Evolutionary conservation across 2,888 invertebrate genomes (phyloP).

Genomic region (Cynaeus angustus): DNA sequence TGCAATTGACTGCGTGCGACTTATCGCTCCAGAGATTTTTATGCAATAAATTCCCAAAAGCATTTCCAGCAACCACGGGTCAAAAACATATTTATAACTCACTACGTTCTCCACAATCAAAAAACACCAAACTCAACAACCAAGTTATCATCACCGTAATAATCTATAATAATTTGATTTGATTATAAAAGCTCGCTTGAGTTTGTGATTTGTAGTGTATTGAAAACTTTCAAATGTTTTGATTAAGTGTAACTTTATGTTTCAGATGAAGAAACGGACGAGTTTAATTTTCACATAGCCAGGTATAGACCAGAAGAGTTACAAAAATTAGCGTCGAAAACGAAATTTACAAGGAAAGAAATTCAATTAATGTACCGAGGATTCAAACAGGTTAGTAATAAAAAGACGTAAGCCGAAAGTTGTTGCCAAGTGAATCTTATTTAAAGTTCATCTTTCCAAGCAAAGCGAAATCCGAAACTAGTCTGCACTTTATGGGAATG

Average conservation of each 20-base stretch:
- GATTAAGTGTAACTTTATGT: conserved; percentile 63
- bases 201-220: no score
- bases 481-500: not conserved
- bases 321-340: conserved; percentile 82
- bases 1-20: conserved; percentile 13
- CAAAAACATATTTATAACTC: not conserved
- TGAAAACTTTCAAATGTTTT: not conserved
- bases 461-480: not conserved
- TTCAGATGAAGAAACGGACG: conserved; percentile 84
- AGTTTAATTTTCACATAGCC: conserved; percentile 76
- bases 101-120: not conserved
- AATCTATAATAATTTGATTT: no score
- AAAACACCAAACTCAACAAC: not conserved
- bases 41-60: conserved; percentile 9
- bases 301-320: conserved; percentile 88
- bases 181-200: no score
- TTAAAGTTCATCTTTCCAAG: conserved; percentile 14
- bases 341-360: conserved; percentile 88
- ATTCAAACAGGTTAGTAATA: conserved; percentile 84
- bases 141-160: no score
- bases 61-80: not conserved
- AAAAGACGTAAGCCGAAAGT: conserved; percentile 13
- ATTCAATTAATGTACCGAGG: conserved; percentile 93
- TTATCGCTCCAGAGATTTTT: conserved; percentile 10
- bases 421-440: conserved; percentile 30